Base-by-base conservation (phyloP, 1,140 invertebrate species). In the Calliopsis andreniformis region DNA sequence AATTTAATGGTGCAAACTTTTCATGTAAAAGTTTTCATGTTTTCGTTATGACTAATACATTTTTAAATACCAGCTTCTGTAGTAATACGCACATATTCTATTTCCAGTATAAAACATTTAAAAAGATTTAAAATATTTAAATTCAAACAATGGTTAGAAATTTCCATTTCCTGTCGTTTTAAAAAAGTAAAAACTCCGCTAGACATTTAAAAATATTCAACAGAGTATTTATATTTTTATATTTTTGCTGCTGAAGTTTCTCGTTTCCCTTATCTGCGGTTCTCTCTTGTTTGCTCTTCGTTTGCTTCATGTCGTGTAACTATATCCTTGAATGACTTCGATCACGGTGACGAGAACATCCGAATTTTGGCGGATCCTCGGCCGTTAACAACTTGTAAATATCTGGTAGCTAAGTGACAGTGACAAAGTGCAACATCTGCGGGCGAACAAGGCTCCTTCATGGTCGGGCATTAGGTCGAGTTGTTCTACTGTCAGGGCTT, bases 361-460 rank as follows among this genome's bases (percentile, higher is more conserved):
- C 39, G 20, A 67, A 73, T 66, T 49, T 51, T 3, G 61, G 35
- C 35, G 18, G 64, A 53, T 66, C 42, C 28, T 42, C 20, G 56
- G 32, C 64, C 61, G 67, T 71, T 78, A 78, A 71, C 72, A 77
- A 71, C 35, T 78, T 78, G 73, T 78, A 82, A 77, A 82, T 81
- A 82, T 39, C 62, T 71, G 59, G 55, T 63, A 66, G 14, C 30
- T 42, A 43, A 35, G 61, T 47, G 76, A 78, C 68, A 59, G 55
- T 53, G 67, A 80, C 63, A 62, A 72, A 78, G 62, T 59, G 63
- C 35, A 69, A 51, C 80, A 67, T 78, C 56, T 72, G 67, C 28
- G 32, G 55, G 12, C 12, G 30, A 47, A 68, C 55, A 43, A 28
- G 62, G 25, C 45, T 35, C 49, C 45, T 43, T 67, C 35, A 59